These are phyloP conservation scores for Chascanopsetta lugubris DNA, from an alignment of 2,113 vertebrate species.

Conservation along the genomic window DNA sequence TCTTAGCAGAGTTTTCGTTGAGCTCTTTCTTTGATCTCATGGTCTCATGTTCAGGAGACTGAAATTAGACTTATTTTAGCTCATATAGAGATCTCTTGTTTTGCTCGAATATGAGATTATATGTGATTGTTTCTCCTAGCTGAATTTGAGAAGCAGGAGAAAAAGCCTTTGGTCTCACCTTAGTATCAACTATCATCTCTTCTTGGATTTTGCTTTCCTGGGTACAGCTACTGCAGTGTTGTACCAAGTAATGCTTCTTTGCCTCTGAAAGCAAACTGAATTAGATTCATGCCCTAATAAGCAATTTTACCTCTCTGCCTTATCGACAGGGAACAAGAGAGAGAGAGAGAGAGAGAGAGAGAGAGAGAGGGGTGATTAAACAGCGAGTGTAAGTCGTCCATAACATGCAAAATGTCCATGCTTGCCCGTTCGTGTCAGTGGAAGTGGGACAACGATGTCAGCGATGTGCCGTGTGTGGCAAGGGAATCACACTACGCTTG, in stretches of 20 bases:
- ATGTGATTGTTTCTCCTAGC: no score
- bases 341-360: no score
- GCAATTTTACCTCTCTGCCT: constrained; percentile 35
- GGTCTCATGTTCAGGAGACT: no score
- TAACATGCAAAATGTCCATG: constrained; percentile 16
- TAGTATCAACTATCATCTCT: no score
- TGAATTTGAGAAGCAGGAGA: no score
- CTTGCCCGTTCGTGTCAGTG: not conserved
- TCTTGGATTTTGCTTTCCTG: no score
- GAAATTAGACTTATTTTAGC: no score
- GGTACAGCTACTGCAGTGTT: not conserved
- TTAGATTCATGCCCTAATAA: constrained; percentile 56
- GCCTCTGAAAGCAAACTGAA: constrained; percentile 36
- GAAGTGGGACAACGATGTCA: constrained; percentile 46
- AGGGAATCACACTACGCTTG: constrained; percentile 54
- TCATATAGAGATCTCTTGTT: no score
- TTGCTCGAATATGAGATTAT: no score
- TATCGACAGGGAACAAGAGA: not conserved
- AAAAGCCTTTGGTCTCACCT: no score
- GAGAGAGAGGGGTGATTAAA: not conserved
- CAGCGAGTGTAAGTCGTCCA: not conserved
- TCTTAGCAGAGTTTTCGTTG: no score
- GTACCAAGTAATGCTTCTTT: constrained; percentile 15
- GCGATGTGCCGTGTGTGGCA: constrained; percentile 3
- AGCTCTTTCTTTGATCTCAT: no score